Evolutionary conservation across 2,888 invertebrate genomes (phyloP).

Genomic region (Psylliodes chrysocephalus): DNA sequence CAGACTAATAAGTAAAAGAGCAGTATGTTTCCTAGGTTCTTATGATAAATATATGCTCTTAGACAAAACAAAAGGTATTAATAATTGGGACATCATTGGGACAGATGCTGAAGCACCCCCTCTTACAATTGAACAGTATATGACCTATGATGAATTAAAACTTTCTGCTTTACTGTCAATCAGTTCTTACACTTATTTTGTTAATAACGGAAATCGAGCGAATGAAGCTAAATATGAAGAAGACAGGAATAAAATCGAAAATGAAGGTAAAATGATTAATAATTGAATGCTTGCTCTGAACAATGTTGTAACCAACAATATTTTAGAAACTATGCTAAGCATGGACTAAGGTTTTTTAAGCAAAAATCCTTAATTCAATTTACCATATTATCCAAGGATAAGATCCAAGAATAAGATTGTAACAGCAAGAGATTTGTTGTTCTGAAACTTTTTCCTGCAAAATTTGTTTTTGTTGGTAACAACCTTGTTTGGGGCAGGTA

Average conservation of each 20-base stretch:
- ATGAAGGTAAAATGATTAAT: slow-evolving; percentile 47
- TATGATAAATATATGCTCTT: slow-evolving; percentile 50
- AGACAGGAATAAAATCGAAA: slow-evolving; percentile 62
- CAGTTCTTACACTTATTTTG: slow-evolving; percentile 68
- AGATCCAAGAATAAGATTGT: too few relatives aligned
- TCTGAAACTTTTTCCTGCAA: too few relatives aligned
- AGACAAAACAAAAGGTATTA: slow-evolving; percentile 63
- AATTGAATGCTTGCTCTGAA: too few relatives aligned
- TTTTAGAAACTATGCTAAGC: too few relatives aligned
- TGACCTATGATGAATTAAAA: slow-evolving; percentile 72
- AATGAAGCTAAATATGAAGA: slow-evolving; percentile 65
- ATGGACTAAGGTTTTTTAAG: too few relatives aligned
- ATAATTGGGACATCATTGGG: slow-evolving; percentile 68
- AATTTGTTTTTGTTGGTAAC: too few relatives aligned
- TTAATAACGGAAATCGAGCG: slow-evolving; percentile 69
- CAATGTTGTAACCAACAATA: too few relatives aligned
- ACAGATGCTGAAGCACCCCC: slow-evolving; percentile 64
- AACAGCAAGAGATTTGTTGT: too few relatives aligned
- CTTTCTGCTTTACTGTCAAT: slow-evolving; percentile 68
- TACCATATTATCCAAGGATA: too few relatives aligned
- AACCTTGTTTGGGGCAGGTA: too few relatives aligned
- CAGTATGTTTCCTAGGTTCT: slow-evolving; percentile 63
- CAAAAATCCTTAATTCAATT: too few relatives aligned
- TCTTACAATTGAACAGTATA: slow-evolving; percentile 64
- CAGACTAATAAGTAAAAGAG: slow-evolving; percentile 67